A percentile compares a stretch with the other conserved stretches of the same genome.
Conservation (phyloP, 1,140 invertebrate genomes). For the Vanessa atalanta region DNA sequence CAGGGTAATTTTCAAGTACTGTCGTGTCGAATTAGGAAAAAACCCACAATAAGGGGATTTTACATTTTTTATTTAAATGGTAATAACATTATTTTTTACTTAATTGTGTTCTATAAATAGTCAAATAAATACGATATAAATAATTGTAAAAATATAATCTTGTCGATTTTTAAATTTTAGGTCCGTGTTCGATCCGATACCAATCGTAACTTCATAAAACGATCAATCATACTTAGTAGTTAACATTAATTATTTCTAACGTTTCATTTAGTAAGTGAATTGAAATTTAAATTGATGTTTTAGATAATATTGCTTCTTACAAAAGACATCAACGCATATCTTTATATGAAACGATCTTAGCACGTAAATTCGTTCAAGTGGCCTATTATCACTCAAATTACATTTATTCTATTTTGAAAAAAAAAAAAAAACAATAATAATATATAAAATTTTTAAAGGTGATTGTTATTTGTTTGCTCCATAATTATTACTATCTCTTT, state of each 20-base stretch:
- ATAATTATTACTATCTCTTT: too few species aligned
- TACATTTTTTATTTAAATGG: not conserved
- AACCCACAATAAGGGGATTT: too few species aligned
- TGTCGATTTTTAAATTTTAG: not conserved
- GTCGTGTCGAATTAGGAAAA: too few species aligned
- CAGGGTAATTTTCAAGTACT: too few species aligned
- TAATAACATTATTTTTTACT: not conserved
- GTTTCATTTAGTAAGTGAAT: not conserved
- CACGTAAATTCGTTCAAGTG: too few species aligned
- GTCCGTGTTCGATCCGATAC: not conserved
- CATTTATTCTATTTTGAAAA: too few species aligned
- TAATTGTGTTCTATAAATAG: not conserved
- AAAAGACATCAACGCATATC: slow-evolving; percentile 46
- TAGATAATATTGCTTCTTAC: slow-evolving; percentile 22
- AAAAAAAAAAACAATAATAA: too few species aligned
- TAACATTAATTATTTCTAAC: not conserved
- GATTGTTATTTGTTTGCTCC: too few species aligned
- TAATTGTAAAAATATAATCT: not conserved
- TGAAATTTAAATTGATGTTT: not conserved
- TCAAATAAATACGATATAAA: not conserved
- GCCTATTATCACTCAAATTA: too few species aligned
- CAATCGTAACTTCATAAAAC: not conserved
- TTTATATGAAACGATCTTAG: not conserved
- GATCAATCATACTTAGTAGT: not conserved
- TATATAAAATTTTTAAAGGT: too few species aligned